Evolutionary conservation across 2,113 vertebrate genomes (phyloP), one percentile per base, ranked within the genome.

Genomic region (Pterocles gutturalis): DNA sequence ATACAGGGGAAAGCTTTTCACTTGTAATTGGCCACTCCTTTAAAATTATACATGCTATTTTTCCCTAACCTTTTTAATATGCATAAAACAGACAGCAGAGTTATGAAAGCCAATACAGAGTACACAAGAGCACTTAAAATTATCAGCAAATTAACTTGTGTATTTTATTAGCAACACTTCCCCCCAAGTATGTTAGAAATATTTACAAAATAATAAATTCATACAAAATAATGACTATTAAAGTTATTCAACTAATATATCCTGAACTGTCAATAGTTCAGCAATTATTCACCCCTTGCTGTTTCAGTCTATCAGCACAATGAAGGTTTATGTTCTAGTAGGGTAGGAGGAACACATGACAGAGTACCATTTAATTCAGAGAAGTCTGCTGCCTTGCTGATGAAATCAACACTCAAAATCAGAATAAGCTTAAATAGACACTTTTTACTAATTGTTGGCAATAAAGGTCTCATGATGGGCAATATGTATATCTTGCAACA

Each of bases 1-100:
- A 87, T 93, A 73, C 17, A 95, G 95, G 83, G 75, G 79, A 97
- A 96, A 87, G 86, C 70, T 96, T 96, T 97, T 95, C 86, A 83
- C 77, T 97, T 97, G 66, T 96, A 96, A 96, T 64, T 91, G 96
- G 96, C 87, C 33, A 77, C 84, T 91, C 91, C 87, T 83, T 96
- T 90, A 95, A 96, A 97, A 97, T 83, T 72, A 89, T 22, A 96
- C 87, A 55, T 33, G 89, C 88, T 94, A 81, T 95, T 95, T 91
- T 82, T 36, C 57, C 41, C 58, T 90, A 83, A 57, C 29, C 95
- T 96, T 78, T 95, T 71, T 61, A 78, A 91, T 82, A 95, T 91
- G 70, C 43, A 75, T 67, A 72, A 75, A 96, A 95, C 61, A 91
- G 84, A 79, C 55, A 87, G 66, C 8, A 93, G 70, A 84, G 93